A percentile compares a stretch with the other conserved stretches of the same genome.
phyloP scores from a whole-genome alignment of 2,797 vertebrate species.

The Sciaenops ocellatus region DNA sequence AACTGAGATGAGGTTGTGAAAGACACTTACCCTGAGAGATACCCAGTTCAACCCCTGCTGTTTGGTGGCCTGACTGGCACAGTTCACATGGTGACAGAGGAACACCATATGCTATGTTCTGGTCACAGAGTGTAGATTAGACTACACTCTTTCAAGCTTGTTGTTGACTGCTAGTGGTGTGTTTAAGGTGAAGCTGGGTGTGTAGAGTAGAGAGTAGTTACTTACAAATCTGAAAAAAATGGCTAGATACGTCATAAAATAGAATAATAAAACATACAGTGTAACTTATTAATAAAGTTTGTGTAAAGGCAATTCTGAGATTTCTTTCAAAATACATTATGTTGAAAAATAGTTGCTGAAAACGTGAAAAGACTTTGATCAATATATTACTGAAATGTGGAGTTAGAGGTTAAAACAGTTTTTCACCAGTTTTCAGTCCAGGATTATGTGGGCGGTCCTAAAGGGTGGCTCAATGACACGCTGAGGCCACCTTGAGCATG shows the following conservation, averaged over 20 bases:
- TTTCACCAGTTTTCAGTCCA: too few species aligned
- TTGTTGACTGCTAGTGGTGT: conserved; percentile 58
- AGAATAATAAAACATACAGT: background rate
- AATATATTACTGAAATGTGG: too few species aligned
- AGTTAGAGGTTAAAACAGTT: too few species aligned
- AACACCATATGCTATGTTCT: conserved; percentile 76
- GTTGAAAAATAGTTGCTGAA: too few species aligned
- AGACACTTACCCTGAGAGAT: conserved; percentile 43
- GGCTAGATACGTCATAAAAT: background rate
- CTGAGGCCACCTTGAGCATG: too few species aligned
- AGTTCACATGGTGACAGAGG: conserved; percentile 51
- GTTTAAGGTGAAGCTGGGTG: conserved; percentile 11
- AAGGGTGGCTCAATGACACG: too few species aligned
- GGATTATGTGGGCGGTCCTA: too few species aligned
- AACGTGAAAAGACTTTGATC: too few species aligned
- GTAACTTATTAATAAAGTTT: too few species aligned
- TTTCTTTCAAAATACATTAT: too few species aligned
- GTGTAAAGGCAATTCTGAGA: too few species aligned
- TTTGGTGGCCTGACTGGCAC: conserved; percentile 57
- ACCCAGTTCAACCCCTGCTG: conserved; percentile 57
- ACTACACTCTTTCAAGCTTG: conserved; percentile 15
- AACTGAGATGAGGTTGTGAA: conserved; percentile 55
- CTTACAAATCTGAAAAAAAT: background rate
- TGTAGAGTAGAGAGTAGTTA: too few species aligned
- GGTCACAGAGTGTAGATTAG: conserved; percentile 60